Evolutionary conservation across 2,113 vertebrate species (phyloP).

Genomic region (Mastomys coucha): DNA sequence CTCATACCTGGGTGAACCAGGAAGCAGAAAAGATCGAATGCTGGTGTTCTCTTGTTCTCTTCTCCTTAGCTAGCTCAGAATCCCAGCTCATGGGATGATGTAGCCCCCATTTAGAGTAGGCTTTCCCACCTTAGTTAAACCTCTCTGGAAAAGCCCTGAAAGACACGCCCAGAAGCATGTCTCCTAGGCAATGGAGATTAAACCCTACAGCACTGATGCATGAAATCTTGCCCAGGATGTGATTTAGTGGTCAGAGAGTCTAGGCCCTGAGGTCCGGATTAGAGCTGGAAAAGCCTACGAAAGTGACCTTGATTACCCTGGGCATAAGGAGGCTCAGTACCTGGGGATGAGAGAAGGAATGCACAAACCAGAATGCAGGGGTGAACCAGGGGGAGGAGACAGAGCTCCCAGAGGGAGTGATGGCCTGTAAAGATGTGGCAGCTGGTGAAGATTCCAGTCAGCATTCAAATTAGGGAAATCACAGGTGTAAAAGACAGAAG

Average conservation of each 20-base stretch:
- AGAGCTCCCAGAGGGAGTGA: not conserved
- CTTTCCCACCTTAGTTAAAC: not conserved
- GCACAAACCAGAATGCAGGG: fast-evolving
- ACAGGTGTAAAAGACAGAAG: not conserved
- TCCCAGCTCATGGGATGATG: no score
- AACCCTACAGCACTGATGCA: not conserved
- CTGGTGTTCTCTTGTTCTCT: no score
- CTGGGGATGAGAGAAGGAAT: not conserved
- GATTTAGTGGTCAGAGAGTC: not conserved
- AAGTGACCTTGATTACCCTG: not conserved
- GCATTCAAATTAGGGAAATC: not conserved
- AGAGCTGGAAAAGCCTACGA: not conserved
- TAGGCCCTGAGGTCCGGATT: not conserved
- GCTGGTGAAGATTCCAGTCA: not conserved
- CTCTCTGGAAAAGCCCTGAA: not conserved
- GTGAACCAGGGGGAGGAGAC: not conserved
- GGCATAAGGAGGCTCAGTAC: not conserved
- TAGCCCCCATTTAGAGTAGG: no score
- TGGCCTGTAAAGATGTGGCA: not conserved
- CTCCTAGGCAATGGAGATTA: not conserved
- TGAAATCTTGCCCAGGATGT: not conserved
- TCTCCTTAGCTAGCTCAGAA: no score
- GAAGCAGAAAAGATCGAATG: not conserved
- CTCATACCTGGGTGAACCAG: not conserved
- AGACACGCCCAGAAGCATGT: not conserved